Base-by-base conservation (phyloP, 1,140 invertebrate genomes). In the Uloborus diversus region DNA sequence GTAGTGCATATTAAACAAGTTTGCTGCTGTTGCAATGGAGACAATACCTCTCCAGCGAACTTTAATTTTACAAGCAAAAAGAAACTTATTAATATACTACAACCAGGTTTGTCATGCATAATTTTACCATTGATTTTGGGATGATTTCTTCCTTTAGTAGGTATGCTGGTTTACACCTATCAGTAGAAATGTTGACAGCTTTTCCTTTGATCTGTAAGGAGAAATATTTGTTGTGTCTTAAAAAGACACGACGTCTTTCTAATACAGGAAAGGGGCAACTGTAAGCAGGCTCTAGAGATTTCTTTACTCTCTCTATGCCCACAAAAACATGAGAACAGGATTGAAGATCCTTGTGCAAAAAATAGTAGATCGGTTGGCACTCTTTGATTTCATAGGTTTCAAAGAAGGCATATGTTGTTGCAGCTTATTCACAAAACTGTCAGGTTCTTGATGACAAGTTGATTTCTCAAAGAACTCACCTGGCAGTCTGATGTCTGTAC, bases 401-500 rank as follows among this genome's bases (percentile, higher is more conserved):
- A 69, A 33, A 1, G 5, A 13, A 14, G 20, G 28, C 25, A 62
- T 73, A 4, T 61, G 70, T 61, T 62, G 56, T 14, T 57, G 30
- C 17, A 70, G 13, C 4, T 70, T 20, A 9, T 5, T 70, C 35
- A 11, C 27, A 53, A 69, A 53, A 7, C 27, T 69, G 7, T 69
- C 47, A 3, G 47, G 3, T 20, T 42, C 33, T n/a, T 0, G n/a
- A 2, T 0, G 28, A 25, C 3, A 17, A 47, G 17, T 57, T 27
- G 27, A 49, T 53, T 59, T 20, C 3, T 49, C 17, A 42, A 71
- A 59, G 30, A 71, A 59, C 17, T 71, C 20, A 59, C 30, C 69
- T 23, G 53, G 69, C 0, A 71, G 25, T 30, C 25, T 59, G 7
- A 61, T 23, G n/a, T 27, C 3, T 59, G 57, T 7, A 14, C 32